Base-by-base conservation (phyloP, 2,888 invertebrate species). In the Anagyrus pseudococci region DNA sequence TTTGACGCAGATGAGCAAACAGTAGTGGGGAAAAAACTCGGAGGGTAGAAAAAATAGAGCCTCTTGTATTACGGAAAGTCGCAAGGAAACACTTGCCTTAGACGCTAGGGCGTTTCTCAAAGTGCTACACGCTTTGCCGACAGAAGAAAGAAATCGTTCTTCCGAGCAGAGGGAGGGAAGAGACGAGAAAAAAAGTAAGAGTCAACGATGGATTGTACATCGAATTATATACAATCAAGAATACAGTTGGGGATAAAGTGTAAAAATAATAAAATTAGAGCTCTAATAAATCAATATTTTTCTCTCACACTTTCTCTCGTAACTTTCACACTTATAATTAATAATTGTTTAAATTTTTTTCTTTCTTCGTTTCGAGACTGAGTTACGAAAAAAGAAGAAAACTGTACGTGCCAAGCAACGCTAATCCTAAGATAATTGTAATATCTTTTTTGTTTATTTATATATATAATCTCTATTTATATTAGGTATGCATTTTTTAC, bases 391-490 rank as follows among this genome's bases (percentile, higher is more conserved):
- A 58, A 69, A 37, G 58, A 72, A 75, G 72, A 73, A 73, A 71
- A 77, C 77, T 77, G 73, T 77, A 75, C 15, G 33, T 76, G 71
- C 76, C 78, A 80, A 80, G 79, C 79, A 74, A 56, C 15, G 76
- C 77, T 80, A 80, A 78, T 77, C 71, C 77, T 79, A 79, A 74
- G 76, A 77, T 78, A 79, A 77, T 78, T 58, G 75, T 76, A 78
- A 77, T 78, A 78, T 76, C 75, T 71, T 75, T 74, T 63, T 73
- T 68, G n/a, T 49, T 25, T 44, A 50, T 33, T 43, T 23, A 37
- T 52, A 44, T 53, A 58, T 75, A 77, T 78, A 78, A 76, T 72
- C 75, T 78, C 77, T 78, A 79, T 79, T 75, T 76, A 76, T 78
- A 77, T 76, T 78, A 75, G 76, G 75, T 78, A 78, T 79, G 77